A percentile compares a stretch with the other conserved stretches of the same genome.
Evolutionary conservation across 2,797 vertebrate genomes (phyloP).

Genomic region (Smutsia temminckii): DNA sequence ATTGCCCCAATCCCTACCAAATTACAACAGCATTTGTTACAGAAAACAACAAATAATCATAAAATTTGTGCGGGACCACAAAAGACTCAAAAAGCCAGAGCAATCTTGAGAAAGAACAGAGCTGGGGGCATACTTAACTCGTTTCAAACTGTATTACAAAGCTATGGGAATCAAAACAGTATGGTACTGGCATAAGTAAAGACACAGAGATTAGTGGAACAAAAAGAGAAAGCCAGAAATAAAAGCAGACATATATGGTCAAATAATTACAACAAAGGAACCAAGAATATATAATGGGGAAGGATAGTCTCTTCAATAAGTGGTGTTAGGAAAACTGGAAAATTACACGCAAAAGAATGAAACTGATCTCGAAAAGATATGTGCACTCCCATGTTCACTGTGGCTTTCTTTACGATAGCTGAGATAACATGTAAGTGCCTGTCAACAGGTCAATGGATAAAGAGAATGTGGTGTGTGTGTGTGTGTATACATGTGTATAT

Average conservation of each 20-base stretch:
- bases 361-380: neutral
- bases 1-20: neutral
- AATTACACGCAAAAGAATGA: neutral
- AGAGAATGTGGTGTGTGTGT: neutral
- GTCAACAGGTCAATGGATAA: neutral
- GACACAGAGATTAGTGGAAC: neutral
- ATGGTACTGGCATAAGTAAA: neutral
- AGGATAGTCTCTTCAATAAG: neutral
- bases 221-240: neutral
- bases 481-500: too few relatives aligned
- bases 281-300: neutral
- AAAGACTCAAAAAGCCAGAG: neutral
- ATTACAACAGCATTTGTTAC: neutral
- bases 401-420: neutral
- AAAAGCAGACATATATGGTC: neutral
- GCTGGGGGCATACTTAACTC: neutral
- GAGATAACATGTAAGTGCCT: neutral
- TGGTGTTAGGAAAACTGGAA: neutral
- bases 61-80: neutral
- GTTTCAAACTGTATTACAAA: neutral
- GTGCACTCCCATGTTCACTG: neutral
- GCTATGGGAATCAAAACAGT: neutral
- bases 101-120: neutral
- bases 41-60: neutral
- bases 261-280: neutral